These are phyloP conservation scores for Cossypha caffra DNA, from an alignment of 2,797 vertebrate species.

Conservation along the genomic window DNA sequence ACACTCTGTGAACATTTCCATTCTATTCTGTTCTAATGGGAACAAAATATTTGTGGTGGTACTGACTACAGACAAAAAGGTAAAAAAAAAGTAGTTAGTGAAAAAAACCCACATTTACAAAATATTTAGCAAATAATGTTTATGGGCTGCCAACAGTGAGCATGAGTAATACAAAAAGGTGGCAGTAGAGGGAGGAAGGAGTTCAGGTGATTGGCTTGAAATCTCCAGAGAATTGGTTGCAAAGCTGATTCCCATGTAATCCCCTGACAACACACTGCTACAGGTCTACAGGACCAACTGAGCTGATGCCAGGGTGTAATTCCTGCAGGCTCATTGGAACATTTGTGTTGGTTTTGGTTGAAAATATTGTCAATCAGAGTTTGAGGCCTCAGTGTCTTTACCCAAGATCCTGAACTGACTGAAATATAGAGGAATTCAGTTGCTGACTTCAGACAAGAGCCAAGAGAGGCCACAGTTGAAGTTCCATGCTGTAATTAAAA, in stretches of 20 bases:
- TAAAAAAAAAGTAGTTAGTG: background rate
- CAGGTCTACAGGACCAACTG: background rate
- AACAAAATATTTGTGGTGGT: background rate
- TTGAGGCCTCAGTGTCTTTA: background rate
- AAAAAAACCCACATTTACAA: background rate
- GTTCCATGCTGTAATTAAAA: slow-evolving; percentile 20
- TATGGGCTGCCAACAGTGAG: background rate
- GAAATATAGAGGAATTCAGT: background rate
- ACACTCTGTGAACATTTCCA: background rate
- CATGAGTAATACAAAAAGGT: background rate
- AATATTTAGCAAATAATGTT: background rate
- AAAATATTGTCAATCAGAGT: background rate
- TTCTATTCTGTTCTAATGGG: background rate
- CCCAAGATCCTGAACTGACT: background rate
- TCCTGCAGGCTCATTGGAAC: background rate
- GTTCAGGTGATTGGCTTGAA: background rate
- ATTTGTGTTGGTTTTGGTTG: background rate
- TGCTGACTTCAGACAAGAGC: background rate
- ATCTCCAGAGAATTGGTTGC: background rate
- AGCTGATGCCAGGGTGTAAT: background rate
- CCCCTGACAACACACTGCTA: background rate
- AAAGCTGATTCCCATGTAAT: background rate
- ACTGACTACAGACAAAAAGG: background rate
- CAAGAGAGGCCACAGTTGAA: background rate
- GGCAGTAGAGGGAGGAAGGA: background rate